Evolutionary conservation across 1,140 invertebrate genomes (phyloP), one percentile per base, ranked within the genome.

Genomic region (Lepidurus couesii): DNA sequence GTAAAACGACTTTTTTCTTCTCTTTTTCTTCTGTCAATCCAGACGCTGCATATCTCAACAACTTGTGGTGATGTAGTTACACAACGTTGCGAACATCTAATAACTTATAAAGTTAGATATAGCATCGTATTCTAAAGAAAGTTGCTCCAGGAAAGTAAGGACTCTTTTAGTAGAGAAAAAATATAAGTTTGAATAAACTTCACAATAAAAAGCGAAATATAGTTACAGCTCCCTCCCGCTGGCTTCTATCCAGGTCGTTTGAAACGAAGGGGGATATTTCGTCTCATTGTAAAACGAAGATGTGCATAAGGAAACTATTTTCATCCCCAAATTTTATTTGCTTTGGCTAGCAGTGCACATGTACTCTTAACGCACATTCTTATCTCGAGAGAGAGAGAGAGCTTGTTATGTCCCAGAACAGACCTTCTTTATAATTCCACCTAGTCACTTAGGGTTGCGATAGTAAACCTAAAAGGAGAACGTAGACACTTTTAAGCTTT

Each of bases 271-370:
- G 53, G 53, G 21, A 65, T 65, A 21, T 65, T 21, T 65, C 8
- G 53, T 21, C 21, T 13, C 53, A 65, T n/a, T n/a, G 21, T 65
- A 65, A 65, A 16, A 65, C 9, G 21, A 21, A 65, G 9, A 65
- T n/a, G 21, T 65, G 53, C 21, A 21, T 65, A 65, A 65, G 53
- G 53, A 65, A 65, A 65, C 21, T 65, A 65, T 65, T 65, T 65
- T 65, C 53, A 21, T 65, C 53, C 13, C 8, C 10, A 65, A 16
- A 65, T 65, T 65, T 65, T 65, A 65, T 65, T 65, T 65, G 9
- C 21, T 21, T 65, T 65, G 53, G 53, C 53, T 16, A 16, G 16
- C 53, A 21, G 53, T 65, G 13, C 53, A n/a, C 8, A 16, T 21
- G 53, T 65, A 65, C 53, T 21, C 53, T 34, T 34, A 65, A 65